Conservation (phyloP, 2,797 vertebrate genomes). For the Enteromius viviparus region DNA sequence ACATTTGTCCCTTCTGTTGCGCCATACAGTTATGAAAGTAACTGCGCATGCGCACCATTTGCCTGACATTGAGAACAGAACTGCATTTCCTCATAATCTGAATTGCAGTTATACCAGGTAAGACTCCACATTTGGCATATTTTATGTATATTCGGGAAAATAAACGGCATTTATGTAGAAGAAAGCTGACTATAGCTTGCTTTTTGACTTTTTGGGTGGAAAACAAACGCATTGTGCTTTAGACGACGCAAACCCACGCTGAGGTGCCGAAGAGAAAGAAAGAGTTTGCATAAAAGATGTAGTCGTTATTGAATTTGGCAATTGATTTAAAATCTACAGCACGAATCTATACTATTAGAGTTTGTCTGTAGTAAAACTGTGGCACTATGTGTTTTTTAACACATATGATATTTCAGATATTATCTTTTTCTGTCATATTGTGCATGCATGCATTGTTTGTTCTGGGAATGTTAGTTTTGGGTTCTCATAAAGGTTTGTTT, state of each 20-base stretch:
- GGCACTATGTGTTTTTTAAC: not conserved
- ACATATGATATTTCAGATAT: not conserved
- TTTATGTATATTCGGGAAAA: not conserved
- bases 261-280: not conserved
- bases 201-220: not conserved
- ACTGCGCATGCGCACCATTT: not conserved
- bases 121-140: not conserved
- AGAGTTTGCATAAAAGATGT: too few species aligned
- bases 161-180: not conserved
- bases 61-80: constrained; percentile 29
- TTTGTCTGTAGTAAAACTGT: not conserved
- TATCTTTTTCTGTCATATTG: too few species aligned
- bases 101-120: not conserved
- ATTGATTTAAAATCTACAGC: not conserved
- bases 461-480: not conserved
- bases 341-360: not conserved
- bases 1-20: constrained; percentile 9
- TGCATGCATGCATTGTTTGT: too few species aligned
- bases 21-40: constrained; percentile 59
- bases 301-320: too few species aligned
- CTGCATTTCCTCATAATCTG: not conserved
- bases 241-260: not conserved
- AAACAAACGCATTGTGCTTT: not conserved
- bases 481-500: not conserved
- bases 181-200: too few species aligned